Evolutionary conservation across 2,113 vertebrate genomes (phyloP).

Genomic region (Podarcis muralis): DNA sequence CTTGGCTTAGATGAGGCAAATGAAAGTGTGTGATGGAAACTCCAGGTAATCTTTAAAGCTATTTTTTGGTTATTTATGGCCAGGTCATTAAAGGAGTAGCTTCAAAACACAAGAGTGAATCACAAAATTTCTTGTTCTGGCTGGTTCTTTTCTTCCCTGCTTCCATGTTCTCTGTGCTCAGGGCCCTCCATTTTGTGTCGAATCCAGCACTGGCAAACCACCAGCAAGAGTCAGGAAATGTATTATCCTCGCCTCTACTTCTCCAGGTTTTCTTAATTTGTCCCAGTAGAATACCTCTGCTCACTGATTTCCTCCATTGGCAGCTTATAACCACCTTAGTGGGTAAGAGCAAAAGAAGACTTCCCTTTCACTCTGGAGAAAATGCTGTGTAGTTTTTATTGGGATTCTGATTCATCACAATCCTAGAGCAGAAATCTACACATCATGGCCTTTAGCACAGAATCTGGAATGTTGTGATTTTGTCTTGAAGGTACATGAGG

Average conservation of each 20-base stretch:
- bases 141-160: constrained; percentile 34
- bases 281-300: constrained; percentile 28
- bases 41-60: constrained; percentile 35
- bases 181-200: constrained; percentile 31
- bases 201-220: constrained; percentile 23
- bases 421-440: background rate
- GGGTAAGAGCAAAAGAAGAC: constrained; percentile 4
- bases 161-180: background rate
- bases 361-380: constrained; percentile 18
- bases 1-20: constrained; percentile 28
- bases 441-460: background rate
- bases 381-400: background rate
- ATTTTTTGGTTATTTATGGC: constrained; percentile 46
- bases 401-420: background rate
- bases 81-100: constrained; percentile 58
- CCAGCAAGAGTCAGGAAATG: constrained; percentile 38
- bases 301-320: constrained; percentile 23
- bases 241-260: constrained; percentile 42
- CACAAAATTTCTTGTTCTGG: constrained; percentile 38
- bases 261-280: constrained; percentile 59
- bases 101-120: constrained; percentile 48
- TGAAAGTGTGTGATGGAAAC: constrained; percentile 49
- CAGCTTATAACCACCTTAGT: constrained; percentile 41
- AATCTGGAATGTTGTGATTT: background rate
- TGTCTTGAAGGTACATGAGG: background rate